Evolutionary conservation across 2,113 vertebrate species (phyloP), one percentile per base, ranked within the genome.

Genomic region (Coracopsis vasa): DNA sequence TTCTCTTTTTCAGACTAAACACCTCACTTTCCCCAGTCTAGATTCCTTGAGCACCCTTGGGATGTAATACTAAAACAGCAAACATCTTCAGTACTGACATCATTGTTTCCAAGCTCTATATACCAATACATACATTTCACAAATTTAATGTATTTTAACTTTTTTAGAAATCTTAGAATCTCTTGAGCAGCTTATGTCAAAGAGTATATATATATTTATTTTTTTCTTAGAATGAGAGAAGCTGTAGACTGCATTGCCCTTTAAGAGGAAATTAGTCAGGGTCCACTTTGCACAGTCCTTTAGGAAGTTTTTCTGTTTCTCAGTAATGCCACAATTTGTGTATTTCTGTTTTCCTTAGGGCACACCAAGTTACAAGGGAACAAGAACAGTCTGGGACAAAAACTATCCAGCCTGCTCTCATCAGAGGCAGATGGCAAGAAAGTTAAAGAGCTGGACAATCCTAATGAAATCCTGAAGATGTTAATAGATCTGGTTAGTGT

Each of bases 401-500:
- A 92, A 66, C 66, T 99, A 15, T 97, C 97, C 47, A 54, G 73
- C 10, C 81, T 99, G 86, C 96, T 99, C 6, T 97, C 96, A 3
- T 98, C 98, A 7, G 94, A 94, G 23, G 62, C 87, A 27, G 98
- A 98, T 66, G 91, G 94, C 58, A 98, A 93, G 94, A 97, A 64
- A 28, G 79, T 94, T 0, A 89, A 98, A 81, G 90, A 97, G 23
- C 92, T 98, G 4, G 97, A 98, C 27, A 97, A 96, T 21, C 96
- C 98, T n/a, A 96, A 97, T 2, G 98, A 99, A 66, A 98, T 98
- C 73, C 97, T 99, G n/a, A 96, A 97, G 82, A 87, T 97, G 88
- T 92, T 99, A 58, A 96, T 98, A 66, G 99, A 99, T 80, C 88
- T 99, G 99, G 99, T 99, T 35, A 93, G 99, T 98, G 53, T 92